These are phyloP conservation scores for Cyprinella venusta DNA, from an alignment of 2,797 vertebrate genomes.

Conservation along the genomic window DNA sequence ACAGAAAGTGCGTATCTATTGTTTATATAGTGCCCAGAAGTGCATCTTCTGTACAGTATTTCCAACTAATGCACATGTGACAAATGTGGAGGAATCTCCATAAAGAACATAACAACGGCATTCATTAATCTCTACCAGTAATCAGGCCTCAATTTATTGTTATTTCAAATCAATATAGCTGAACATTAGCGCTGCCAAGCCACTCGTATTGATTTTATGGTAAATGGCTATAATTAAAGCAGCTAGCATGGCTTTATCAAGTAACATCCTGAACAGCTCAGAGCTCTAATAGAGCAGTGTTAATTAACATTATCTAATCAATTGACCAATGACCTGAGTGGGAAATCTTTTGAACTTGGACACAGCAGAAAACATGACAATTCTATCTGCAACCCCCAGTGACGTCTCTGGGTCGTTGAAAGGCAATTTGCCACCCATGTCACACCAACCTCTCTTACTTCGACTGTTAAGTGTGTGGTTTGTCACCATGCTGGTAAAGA, in stretches of 20 bases:
- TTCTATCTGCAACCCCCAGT: conserved; percentile 19
- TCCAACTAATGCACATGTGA: conserved; percentile 77
- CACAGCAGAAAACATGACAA: conserved; percentile 29
- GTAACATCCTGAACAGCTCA: conserved; percentile 64
- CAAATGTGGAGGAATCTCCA: conserved; percentile 75
- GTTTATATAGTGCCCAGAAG: conserved; percentile 34
- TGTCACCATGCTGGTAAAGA: conserved; percentile 29
- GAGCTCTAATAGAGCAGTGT: conserved; percentile 60
- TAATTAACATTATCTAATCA: conserved; percentile 75
- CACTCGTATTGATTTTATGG: conserved; percentile 61
- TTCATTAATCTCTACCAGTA: conserved; percentile 79
- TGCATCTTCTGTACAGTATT: conserved; percentile 63
- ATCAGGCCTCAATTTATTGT: conserved; percentile 83
- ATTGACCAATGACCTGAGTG: conserved; percentile 61
- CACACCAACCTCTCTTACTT: conserved; percentile 30
- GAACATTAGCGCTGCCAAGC: conserved; percentile 76
- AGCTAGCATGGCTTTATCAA: conserved; percentile 70
- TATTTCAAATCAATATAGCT: conserved; percentile 84
- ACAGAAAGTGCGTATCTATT: not conserved
- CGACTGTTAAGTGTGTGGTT: conserved; percentile 40
- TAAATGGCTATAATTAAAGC: conserved; percentile 75
- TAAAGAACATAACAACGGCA: conserved; percentile 81
- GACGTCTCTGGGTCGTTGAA: conserved; percentile 44
- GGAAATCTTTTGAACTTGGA: conserved; percentile 55
- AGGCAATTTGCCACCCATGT: conserved; percentile 46